Conservation (phyloP, 2,113 vertebrate species). For the Bujurquina vittata region DNA sequence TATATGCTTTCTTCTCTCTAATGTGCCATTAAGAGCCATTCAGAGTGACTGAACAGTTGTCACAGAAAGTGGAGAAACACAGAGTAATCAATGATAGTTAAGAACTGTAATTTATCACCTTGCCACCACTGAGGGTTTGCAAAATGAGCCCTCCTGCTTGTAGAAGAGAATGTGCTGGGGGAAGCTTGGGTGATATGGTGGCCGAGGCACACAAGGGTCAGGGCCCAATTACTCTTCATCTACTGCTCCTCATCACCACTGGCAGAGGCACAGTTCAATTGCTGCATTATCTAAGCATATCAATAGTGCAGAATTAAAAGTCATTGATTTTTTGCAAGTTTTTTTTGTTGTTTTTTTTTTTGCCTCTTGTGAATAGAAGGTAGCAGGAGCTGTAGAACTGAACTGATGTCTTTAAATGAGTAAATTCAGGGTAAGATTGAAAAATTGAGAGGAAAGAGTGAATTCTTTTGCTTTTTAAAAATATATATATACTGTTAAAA, state of each 20-base stretch:
- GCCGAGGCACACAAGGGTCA: conserved; percentile 72
- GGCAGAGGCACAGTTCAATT: conserved; percentile 78
- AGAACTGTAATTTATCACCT: conserved; percentile 98
- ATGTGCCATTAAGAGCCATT: conserved; percentile 92
- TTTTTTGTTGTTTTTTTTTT: background rate
- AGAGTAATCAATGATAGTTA: conserved; percentile 96
- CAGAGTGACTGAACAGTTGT: conserved; percentile 94
- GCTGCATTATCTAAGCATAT: conserved; percentile 80
- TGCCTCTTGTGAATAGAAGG: conserved; percentile 46
- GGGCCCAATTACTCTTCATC: conserved; percentile 84
- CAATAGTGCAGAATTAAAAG: conserved; percentile 80
- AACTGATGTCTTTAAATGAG: conserved; percentile 43
- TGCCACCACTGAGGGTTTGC: conserved; percentile 90
- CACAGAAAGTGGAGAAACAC: conserved; percentile 89
- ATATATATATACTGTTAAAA: conserved; percentile 8
- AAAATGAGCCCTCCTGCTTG: conserved; percentile 78
- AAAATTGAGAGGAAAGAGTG: background rate
- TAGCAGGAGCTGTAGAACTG: conserved; percentile 32
- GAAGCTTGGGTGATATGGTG: conserved; percentile 63
- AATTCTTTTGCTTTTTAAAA: background rate
- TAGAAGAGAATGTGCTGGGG: conserved; percentile 58
- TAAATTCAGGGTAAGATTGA: background rate
- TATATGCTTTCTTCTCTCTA: conserved; percentile 83
- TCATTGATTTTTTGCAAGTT: conserved; percentile 75
- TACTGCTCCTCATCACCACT: conserved; percentile 76